Percentiles rank a stretch among this genome's conserved stretches.
These are phyloP conservation scores for Lycorma delicatula DNA, from an alignment of 1,140 invertebrate species.

Conservation along the genomic window DNA sequence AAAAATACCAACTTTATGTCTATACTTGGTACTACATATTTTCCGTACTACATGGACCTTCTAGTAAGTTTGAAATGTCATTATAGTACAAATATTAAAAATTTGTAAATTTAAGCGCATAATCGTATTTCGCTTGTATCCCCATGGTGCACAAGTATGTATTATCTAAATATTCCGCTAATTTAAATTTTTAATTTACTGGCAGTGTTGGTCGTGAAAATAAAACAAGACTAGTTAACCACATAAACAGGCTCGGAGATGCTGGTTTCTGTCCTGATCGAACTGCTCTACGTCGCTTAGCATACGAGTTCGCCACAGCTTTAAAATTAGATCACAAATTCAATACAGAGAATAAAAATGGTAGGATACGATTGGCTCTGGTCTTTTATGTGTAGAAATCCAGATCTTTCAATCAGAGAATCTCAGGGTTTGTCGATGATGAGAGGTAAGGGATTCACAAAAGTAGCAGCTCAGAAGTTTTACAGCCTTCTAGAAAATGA, in stretches of 20 bases:
- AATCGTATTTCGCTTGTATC: no score
- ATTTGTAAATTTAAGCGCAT: no score
- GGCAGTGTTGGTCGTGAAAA: no score
- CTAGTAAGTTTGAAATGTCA: no score
- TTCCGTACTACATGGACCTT: no score
- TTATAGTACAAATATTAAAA: no score
- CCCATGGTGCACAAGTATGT: no score
- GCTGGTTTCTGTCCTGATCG: not conserved
- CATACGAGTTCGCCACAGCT: slow-evolving; percentile 1
- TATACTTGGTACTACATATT: no score
- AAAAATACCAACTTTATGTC: no score
- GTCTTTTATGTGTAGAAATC: slow-evolving; percentile 18
- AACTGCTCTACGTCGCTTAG: not conserved
- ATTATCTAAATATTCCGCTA: no score
- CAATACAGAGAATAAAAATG: slow-evolving; percentile 10
- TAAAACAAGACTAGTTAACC: not conserved
- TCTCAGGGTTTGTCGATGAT: slow-evolving; percentile 28
- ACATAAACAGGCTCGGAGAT: not conserved
- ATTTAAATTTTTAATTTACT: no score
- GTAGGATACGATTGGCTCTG: slow-evolving; percentile 25
- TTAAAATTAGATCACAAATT: slow-evolving; percentile 9
- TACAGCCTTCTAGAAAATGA: slow-evolving; percentile 12
- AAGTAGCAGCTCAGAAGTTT: slow-evolving; percentile 21
- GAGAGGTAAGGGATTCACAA: slow-evolving; percentile 26
- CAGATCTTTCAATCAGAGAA: slow-evolving; percentile 26